Conservation (phyloP, 2,888 invertebrate species). For the Epinotia demarniana region DNA sequence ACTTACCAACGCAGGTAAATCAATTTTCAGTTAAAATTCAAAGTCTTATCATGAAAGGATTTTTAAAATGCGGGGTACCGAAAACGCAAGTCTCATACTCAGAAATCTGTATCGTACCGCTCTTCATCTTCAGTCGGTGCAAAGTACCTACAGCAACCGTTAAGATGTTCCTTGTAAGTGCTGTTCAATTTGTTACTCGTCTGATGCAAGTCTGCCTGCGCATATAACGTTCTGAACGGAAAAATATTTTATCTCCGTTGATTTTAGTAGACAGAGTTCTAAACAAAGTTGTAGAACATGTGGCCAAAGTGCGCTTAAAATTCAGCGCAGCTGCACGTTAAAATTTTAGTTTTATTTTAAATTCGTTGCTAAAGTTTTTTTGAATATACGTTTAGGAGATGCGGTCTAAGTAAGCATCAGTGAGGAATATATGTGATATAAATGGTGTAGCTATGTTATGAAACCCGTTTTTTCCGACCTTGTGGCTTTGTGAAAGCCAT, state of each 20-base stretch:
- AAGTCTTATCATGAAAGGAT: too few species aligned
- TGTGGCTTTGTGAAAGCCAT: conserved; percentile 31
- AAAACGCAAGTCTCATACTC: not conserved
- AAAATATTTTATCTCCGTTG: conserved; percentile 64
- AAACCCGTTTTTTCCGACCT: conserved; percentile 29
- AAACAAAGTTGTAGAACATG: conserved; percentile 70
- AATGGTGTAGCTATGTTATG: conserved; percentile 22
- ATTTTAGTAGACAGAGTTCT: conserved; percentile 67
- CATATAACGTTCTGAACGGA: conserved; percentile 53
- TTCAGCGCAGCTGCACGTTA: conserved; percentile 62
- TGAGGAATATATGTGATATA: conserved; percentile 36
- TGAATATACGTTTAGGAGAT: conserved; percentile 52
- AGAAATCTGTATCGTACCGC: not conserved
- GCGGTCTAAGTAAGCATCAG: conserved; percentile 55
- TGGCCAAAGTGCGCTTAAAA: conserved; percentile 64
- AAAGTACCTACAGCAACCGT: not conserved
- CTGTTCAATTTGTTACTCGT: conserved; percentile 34
- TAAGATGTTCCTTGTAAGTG: conserved; percentile 14
- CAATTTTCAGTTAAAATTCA: too few species aligned
- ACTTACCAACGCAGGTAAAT: too few species aligned
- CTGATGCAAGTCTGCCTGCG: conserved; percentile 43
- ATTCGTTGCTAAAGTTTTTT: conserved; percentile 47
- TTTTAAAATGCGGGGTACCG: not conserved
- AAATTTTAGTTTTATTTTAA: conserved; percentile 65
- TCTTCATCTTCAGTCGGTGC: not conserved